Conservation (phyloP, 2,113 vertebrate genomes). For the Ctenodactylus gundi region DNA sequence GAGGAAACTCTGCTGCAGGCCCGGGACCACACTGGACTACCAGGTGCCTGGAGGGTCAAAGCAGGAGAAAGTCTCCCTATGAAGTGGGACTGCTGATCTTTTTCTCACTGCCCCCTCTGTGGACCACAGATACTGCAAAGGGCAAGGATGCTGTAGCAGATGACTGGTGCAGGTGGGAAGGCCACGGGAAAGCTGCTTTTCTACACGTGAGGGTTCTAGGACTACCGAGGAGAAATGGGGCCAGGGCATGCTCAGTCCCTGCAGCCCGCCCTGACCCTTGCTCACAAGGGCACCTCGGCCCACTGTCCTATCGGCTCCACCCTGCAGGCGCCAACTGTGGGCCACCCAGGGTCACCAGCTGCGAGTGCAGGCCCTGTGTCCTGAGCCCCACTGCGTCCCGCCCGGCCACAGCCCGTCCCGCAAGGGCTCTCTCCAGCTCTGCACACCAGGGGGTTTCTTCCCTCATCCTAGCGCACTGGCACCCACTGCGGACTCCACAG, state of each 20-base stretch:
- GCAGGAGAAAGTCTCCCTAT: too few species aligned
- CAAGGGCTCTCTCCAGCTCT: neutral
- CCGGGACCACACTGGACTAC: neutral
- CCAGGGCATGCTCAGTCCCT: too few species aligned
- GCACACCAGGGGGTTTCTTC: neutral
- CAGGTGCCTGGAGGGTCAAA: too few species aligned
- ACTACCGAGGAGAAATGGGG: too few species aligned
- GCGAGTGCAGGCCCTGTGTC: neutral
- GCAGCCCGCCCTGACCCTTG: neutral
- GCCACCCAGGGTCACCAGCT: neutral
- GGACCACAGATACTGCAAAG: neutral
- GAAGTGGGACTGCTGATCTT: too few species aligned
- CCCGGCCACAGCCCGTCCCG: neutral
- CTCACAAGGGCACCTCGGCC: neutral
- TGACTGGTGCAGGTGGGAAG: neutral
- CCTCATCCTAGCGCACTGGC: neutral
- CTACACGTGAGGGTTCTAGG: neutral
- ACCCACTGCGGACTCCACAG: slow-evolving; percentile 31
- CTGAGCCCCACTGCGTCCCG: neutral
- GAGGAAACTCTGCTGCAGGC: neutral
- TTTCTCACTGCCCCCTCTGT: neutral
- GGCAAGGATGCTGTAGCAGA: neutral
- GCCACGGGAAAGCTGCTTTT: neutral
- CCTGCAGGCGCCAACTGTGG: neutral
- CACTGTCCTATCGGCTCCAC: neutral